phyloP scores from a whole-genome alignment of 2,888 invertebrate species.

The Drosophila nigritarsus region DNA sequence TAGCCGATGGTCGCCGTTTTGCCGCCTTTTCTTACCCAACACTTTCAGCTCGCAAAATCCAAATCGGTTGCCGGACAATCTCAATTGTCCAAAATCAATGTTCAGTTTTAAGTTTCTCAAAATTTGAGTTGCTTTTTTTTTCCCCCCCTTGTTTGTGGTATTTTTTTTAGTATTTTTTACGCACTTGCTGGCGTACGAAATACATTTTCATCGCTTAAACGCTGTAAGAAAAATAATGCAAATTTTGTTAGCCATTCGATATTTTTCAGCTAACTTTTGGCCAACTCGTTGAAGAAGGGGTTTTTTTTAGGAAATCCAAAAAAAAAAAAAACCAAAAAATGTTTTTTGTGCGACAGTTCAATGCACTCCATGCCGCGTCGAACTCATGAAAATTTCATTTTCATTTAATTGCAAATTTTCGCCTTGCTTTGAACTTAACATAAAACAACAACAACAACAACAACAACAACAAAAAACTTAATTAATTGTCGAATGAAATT shows the following conservation, averaged over 20 bases:
- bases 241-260: conserved; percentile 31
- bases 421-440: conserved; percentile 60
- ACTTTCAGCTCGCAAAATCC: conserved; percentile 8
- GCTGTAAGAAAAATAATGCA: conserved; percentile 61
- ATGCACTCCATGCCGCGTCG: conserved; percentile 37
- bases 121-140: background rate
- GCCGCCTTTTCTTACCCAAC: conserved; percentile 47
- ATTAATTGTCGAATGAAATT: conserved; percentile 32
- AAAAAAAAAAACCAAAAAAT: background rate
- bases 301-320: background rate
- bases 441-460: conserved; percentile 4
- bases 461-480: conserved; percentile 15
- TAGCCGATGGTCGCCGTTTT: conserved; percentile 77
- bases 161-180: conserved; percentile 73
- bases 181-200: conserved; percentile 80
- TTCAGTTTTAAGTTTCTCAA: background rate
- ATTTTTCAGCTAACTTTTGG: background rate
- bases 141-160: too few relatives aligned
- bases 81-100: conserved; percentile 33
- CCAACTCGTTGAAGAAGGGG: conserved; percentile 51
- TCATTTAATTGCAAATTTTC: conserved; percentile 77
- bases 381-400: conserved; percentile 76
- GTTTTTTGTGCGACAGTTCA: conserved; percentile 50
- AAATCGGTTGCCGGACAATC: conserved; percentile 38
- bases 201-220: conserved; percentile 67